These are phyloP conservation scores for Pecten maximus DNA, from an alignment of 2,888 invertebrate species.

Conservation along the genomic window DNA sequence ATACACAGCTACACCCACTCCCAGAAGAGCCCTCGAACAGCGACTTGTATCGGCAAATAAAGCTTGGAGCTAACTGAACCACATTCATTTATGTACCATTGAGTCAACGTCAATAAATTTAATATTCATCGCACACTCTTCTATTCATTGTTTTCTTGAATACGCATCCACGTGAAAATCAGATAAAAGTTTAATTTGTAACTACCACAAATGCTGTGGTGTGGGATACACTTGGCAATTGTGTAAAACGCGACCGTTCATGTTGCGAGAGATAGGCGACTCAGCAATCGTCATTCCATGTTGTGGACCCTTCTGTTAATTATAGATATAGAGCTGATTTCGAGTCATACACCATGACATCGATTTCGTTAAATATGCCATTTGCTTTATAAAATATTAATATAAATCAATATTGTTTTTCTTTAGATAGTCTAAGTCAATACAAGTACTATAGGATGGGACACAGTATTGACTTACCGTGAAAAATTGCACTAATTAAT, in stretches of 20 bases:
- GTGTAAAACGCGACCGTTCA: neutral
- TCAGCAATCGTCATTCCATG: neutral
- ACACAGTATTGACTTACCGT: no score
- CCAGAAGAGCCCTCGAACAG: neutral
- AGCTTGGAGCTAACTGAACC: neutral
- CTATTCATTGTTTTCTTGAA: neutral
- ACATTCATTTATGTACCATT: neutral
- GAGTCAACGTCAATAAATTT: neutral
- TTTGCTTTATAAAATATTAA: neutral
- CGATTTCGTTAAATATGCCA: neutral
- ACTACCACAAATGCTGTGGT: neutral
- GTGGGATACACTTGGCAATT: neutral
- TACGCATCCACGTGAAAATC: neutral
- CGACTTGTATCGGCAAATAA: neutral
- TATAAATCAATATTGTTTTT: neutral
- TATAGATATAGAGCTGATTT: neutral
- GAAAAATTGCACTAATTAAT: no score
- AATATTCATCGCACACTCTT: neutral
- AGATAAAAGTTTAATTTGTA: neutral
- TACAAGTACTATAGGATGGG: no score
- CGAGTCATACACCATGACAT: neutral
- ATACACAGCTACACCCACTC: neutral
- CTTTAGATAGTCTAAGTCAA: no score
- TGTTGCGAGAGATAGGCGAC: neutral
- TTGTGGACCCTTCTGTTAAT: neutral